Base-by-base conservation (phyloP, 2,113 vertebrate genomes). In the Eurypyga helias region DNA sequence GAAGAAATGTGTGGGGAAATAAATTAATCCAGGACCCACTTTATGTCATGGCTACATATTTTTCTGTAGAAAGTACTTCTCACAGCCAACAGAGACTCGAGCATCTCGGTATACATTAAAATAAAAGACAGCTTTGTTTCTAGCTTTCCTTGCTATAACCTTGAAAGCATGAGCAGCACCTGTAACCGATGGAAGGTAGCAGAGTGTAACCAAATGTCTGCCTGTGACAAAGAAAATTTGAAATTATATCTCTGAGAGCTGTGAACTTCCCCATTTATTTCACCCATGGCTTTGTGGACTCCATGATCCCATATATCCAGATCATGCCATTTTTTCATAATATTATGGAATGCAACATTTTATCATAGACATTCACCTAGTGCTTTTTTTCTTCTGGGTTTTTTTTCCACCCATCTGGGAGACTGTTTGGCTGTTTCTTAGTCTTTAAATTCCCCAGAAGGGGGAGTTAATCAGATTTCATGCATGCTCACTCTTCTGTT, bases 151-250 rank as follows among this genome's bases (percentile, higher is more conserved):
- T 89, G 34, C 51, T 86, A 17, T 96, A 96, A 90, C 91, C 84
- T 91, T 91, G 93, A 96, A 91, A 90, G 46, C 49, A 67, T 19
- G 70, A 87, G 67, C 62, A 88, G 19, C 0, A 1, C 6, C 61
- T 85, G 55, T 76, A 94, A 94, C 70, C 2, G 5, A 90, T 80
- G 81, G 54, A 88, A 93, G 41, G 78, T 43, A 95, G 20, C 73
- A 95, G 83, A 93, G 66, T 91, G 87, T 72, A 90, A 94, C 75
- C 61, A 82, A 76, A 65, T 73, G 45, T 41, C 78, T 93, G 96
- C 70, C 75, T 33, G 49, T 77, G 70, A 78, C 1, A 20, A 93
- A 75, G 26, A 93, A 64, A 82, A 91, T 72, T 62, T 85, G 58
- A 80, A 94, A 85, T 82, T 85, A 46, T 76, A 24, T 72, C 57